Conservation (phyloP, 2,888 invertebrate genomes). For the Autographa gamma region DNA sequence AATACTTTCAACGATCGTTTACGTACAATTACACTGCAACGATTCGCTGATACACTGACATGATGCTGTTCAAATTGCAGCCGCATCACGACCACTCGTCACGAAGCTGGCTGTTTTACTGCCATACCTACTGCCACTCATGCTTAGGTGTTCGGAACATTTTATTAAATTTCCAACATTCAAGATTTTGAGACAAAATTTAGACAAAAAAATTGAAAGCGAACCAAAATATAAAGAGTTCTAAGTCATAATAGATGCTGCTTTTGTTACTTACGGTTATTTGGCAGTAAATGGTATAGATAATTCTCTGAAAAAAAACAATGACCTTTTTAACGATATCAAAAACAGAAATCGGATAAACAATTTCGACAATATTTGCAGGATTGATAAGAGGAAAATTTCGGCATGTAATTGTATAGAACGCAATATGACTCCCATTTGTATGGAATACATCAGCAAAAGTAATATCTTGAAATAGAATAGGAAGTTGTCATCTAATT, state of each 20-base stretch:
- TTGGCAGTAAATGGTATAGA: too few species aligned
- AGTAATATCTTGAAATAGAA: background rate
- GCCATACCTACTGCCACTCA: background rate
- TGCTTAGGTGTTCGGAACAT: constrained; percentile 34
- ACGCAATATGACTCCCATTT: background rate
- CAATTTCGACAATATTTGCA: background rate
- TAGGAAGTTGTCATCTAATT: background rate
- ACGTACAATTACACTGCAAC: constrained; percentile 46
- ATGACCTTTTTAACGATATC: background rate
- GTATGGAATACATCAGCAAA: background rate
- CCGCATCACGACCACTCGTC: constrained; percentile 60
- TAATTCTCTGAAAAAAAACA: too few species aligned
- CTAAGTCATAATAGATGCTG: too few species aligned
- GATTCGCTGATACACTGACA: constrained; percentile 59
- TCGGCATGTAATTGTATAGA: background rate
- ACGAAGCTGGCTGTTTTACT: constrained; percentile 50
- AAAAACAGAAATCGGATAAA: background rate
- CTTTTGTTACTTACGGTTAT: too few species aligned
- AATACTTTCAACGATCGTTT: constrained; percentile 33
- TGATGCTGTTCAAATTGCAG: constrained; percentile 59
- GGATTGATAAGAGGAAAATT: background rate
- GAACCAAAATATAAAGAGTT: background rate
- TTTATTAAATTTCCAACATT: background rate
- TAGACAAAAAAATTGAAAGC: background rate
- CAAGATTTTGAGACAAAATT: background rate